Conservation (phyloP, 2,797 vertebrate genomes). For the Alcedo quadribrachys region DNA sequence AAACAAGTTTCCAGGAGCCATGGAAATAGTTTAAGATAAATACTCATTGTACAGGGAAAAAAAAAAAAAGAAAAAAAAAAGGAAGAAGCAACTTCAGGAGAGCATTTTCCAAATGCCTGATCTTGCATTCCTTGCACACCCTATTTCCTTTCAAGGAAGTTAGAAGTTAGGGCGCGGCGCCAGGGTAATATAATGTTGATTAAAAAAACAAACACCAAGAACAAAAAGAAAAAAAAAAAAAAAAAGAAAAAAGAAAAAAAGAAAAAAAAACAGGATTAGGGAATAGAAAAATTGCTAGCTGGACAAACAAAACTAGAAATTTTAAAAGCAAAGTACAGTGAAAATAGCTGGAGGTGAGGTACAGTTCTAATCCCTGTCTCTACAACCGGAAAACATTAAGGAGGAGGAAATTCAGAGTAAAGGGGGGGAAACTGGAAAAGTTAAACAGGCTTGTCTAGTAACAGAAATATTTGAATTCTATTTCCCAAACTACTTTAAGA, state of each 20-base stretch:
- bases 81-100: not conserved
- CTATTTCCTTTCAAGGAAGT: too few relatives aligned
- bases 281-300: not conserved
- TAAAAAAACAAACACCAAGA: too few relatives aligned
- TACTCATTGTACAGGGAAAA: not conserved
- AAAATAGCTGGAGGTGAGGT: conserved; percentile 11
- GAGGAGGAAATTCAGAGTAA: conserved; percentile 66
- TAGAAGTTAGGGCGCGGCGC: too few relatives aligned
- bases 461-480: conserved; percentile 57
- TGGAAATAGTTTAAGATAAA: conserved; percentile 29
- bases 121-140: not conserved
- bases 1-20: conserved; percentile 19
- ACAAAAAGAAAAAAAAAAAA: not conserved
- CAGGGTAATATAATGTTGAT: too few relatives aligned
- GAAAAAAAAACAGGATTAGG: not conserved
- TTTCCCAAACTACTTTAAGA: conserved; percentile 66
- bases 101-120: not conserved
- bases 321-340: not conserved
- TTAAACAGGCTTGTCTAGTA: conserved; percentile 55
- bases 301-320: not conserved
- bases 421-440: conserved; percentile 44
- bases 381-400: conserved; percentile 40
- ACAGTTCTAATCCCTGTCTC: conserved; percentile 44
- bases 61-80: not conserved
- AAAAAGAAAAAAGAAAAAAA: too few relatives aligned